Conservation (phyloP, 2,113 vertebrate genomes). For the Tragelaphus strepsiceros region DNA sequence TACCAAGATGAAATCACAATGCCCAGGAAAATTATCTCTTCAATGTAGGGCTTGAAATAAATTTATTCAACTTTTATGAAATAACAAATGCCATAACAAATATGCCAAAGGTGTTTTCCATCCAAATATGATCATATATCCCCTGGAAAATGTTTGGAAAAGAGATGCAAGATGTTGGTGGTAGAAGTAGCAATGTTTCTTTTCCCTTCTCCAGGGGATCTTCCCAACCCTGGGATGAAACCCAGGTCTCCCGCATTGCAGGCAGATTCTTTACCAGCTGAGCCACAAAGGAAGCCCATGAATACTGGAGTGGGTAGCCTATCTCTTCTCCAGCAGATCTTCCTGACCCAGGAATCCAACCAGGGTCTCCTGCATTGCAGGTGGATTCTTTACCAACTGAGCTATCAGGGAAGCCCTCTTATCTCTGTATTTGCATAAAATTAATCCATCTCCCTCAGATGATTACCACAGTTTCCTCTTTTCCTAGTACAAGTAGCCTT, state of each 20-base stretch:
- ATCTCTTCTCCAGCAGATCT: not conserved
- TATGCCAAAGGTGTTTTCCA: not conserved
- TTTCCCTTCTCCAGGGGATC: not conserved
- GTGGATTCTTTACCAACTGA: not conserved
- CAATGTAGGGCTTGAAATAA: slow-evolving; percentile 36
- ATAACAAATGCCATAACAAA: slow-evolving; percentile 38
- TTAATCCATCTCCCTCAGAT: not conserved
- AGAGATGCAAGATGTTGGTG: not conserved
- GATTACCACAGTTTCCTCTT: not conserved
- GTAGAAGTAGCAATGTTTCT: not conserved
- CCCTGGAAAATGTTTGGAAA: not conserved
- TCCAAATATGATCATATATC: not conserved
- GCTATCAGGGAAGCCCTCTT: not conserved
- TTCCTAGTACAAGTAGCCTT: not conserved
- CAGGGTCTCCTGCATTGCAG: not conserved
- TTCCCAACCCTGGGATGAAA: not conserved
- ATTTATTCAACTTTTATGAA: slow-evolving; percentile 52
- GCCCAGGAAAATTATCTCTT: slow-evolving; percentile 46
- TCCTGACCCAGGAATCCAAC: not conserved
- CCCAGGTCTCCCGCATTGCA: accelerated
- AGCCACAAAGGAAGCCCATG: not conserved
- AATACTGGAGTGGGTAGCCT: not conserved
- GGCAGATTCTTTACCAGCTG: not conserved
- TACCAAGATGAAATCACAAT: slow-evolving; percentile 55
- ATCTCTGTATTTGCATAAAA: not conserved